These are phyloP conservation scores for Parthenolecanium corni DNA, from an alignment of 2,888 invertebrate species.

Conservation along the genomic window DNA sequence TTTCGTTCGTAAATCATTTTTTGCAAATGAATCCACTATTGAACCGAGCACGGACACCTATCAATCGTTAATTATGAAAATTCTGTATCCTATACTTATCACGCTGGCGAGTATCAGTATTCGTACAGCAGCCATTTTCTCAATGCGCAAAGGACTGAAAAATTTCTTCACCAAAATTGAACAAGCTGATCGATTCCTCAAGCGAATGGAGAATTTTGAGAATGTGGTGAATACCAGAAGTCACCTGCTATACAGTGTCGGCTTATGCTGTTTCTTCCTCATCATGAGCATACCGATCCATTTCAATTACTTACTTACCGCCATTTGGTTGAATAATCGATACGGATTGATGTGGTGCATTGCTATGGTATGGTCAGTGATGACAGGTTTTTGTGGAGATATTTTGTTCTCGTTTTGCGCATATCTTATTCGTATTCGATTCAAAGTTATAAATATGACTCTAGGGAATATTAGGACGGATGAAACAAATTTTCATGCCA, in stretches of 20 bases:
- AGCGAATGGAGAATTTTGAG: neutral
- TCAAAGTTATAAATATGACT: conserved; percentile 27
- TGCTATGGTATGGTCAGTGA: conserved; percentile 28
- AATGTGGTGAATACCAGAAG: neutral
- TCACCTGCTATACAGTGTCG: conserved; percentile 1
- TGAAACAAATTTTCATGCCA: neutral
- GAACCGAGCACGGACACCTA: conserved; percentile 20
- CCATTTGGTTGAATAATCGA: conserved; percentile 16
- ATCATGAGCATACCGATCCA: conserved; percentile 30
- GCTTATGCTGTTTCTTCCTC: conserved; percentile 24
- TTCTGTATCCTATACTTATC: conserved; percentile 30
- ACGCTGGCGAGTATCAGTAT: conserved; percentile 29
- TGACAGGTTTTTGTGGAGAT: conserved; percentile 30
- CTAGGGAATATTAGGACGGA: neutral
- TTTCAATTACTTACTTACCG: conserved; percentile 24
- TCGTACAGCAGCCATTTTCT: conserved; percentile 22
- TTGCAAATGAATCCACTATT: neutral
- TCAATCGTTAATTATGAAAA: conserved; percentile 31
- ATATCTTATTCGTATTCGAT: conserved; percentile 29
- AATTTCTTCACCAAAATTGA: conserved; percentile 28
- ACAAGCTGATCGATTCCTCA: conserved; percentile 24
- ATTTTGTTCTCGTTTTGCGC: conserved; percentile 31
- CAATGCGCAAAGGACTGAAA: conserved; percentile 17
- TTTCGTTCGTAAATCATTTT: neutral
- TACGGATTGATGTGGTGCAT: conserved; percentile 29